These are phyloP conservation scores for Phenganax stokvisi DNA, from an alignment of 92 coral and sea anemone genomes.

Conservation along the genomic window DNA sequence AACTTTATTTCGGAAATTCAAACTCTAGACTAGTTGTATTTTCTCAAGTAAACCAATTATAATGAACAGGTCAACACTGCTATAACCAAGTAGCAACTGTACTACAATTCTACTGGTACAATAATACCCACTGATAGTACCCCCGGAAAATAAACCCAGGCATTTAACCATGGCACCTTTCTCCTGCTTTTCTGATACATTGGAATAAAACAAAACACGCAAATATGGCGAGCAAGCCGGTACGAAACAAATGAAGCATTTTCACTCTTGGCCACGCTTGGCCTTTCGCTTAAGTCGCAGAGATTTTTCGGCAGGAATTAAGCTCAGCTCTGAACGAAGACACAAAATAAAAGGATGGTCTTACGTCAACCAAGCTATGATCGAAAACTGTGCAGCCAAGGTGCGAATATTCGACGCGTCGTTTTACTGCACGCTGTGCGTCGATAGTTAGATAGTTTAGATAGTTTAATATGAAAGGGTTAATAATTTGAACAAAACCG, in stretches of 20 bases:
- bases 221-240: neutral
- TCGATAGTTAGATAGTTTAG: neutral
- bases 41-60: no score
- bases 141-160: no score
- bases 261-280: neutral
- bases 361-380: conserved; percentile 74
- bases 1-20: no score
- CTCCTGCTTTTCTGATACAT: no score
- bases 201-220: neutral
- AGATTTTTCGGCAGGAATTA: neutral
- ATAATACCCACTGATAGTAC: no score
- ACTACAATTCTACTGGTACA: no score
- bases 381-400: conserved; percentile 84
- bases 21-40: no score
- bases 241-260: conserved; percentile 17
- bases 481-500: neutral
- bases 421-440: neutral
- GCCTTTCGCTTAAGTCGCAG: neutral
- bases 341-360: conserved; percentile 79
- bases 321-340: conserved; percentile 12
- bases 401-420: conserved; percentile 41
- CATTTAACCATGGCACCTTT: no score
- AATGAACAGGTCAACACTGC: no score
- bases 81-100: no score
- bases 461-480: neutral